Evolutionary conservation across 2,888 invertebrate genomes (phyloP), one percentile per base, ranked within the genome.

Genomic region (Drosophila mimica): DNA sequence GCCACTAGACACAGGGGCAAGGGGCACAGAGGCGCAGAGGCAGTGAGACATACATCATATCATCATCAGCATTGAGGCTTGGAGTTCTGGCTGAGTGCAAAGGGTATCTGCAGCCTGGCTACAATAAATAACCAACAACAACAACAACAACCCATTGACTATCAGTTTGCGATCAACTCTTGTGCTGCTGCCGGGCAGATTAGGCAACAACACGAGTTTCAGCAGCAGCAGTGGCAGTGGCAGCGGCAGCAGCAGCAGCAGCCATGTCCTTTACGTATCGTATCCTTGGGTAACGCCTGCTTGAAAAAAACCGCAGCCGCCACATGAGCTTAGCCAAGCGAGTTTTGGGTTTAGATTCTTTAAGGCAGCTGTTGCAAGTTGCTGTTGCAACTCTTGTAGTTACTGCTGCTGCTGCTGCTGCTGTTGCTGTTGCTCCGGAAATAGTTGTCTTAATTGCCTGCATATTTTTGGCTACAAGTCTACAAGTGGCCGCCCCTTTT

Each of bases 81-180:
- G 5, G 36, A 53, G 48, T 38, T 46, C 43, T 25, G 25, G 65
- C 48, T 34, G 54, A 70, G 69, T 57, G 68, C 68, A 80, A 73
- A 73, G 78, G 70, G 89, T 90, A 88, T 86, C 90, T 84, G 65
- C 66, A 70, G 82, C 78, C 53, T 81, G 76, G n/a, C 72, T 64
- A 71, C 76, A 77, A 81, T 81, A 82, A 78, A 82, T 78, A 78
- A 82, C 48, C 53, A 30, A 70, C 49, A 33, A n/a, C 11, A 43
- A 20, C 17, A 33, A 25, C n/a, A 36, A 25, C 17, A 78, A 78
- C 74, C 68, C 74, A 79, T 79, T 70, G 70, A 71, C 82, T 83
- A 83, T 83, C 89, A 74, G 71, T 74, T 78, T 68, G 74, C 85
- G 88, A 83, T 83, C 83, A 87, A 84, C 58, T 64, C 61, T 79